These are phyloP conservation scores for Cordilura impudica DNA, from an alignment of 2,888 invertebrate species.

Conservation along the genomic window DNA sequence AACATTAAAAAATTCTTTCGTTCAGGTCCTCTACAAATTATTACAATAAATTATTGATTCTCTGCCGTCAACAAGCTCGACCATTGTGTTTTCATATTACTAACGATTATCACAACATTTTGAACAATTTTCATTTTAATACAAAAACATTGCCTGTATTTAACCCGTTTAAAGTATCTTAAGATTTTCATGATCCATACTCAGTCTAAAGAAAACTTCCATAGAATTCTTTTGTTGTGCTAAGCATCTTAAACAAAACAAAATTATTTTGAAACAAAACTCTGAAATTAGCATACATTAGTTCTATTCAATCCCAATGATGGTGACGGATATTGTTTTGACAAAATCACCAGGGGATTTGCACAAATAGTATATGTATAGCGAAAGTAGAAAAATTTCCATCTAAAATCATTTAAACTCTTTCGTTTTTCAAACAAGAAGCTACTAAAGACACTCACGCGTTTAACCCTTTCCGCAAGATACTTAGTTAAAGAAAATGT, in stretches of 20 bases:
- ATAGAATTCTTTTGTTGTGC: slow-evolving; percentile 37
- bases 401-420: slow-evolving; percentile 35
- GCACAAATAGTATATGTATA: slow-evolving; percentile 11
- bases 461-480: slow-evolving; percentile 54
- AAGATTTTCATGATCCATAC: slow-evolving; percentile 28
- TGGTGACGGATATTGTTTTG: slow-evolving; percentile 29
- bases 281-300: slow-evolving; percentile 47
- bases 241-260: slow-evolving; percentile 43
- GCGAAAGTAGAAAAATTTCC: slow-evolving; percentile 19
- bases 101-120: slow-evolving; percentile 13
- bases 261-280: slow-evolving; percentile 55
- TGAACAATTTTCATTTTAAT: background rate
- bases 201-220: slow-evolving; percentile 5
- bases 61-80: too few species aligned
- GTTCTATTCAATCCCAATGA: slow-evolving; percentile 16
- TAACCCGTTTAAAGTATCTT: slow-evolving; percentile 29
- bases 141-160: background rate
- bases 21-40: too few species aligned
- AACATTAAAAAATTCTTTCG: too few species aligned
- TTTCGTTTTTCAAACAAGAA: slow-evolving; percentile 23
- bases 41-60: too few species aligned
- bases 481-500: background rate
- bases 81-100: background rate
- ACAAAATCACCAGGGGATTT: slow-evolving; percentile 40
- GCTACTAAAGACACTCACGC: background rate